phyloP scores from a whole-genome alignment of 2,888 invertebrate genomes.

The Philopedon plagiatum region DNA sequence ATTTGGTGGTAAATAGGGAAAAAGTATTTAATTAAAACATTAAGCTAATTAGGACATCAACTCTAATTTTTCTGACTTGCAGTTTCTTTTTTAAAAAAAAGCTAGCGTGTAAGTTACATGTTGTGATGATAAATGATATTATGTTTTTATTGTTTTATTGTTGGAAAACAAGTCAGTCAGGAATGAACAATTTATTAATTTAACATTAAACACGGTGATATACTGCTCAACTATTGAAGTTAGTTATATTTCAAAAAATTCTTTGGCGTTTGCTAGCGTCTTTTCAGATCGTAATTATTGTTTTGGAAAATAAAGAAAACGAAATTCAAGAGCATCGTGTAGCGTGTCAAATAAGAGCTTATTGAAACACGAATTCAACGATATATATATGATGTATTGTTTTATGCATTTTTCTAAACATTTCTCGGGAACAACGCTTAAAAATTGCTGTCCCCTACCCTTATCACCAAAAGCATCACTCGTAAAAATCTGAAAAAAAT shows the following conservation, averaged over 20 bases:
- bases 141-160: conserved; percentile 40
- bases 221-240: neutral
- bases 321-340: too few species aligned
- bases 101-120: conserved; percentile 31
- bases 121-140: conserved; percentile 37
- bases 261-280: too few species aligned
- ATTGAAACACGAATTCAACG: too few species aligned
- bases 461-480: too few species aligned
- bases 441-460: too few species aligned
- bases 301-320: too few species aligned
- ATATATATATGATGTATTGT: too few species aligned
- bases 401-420: too few species aligned
- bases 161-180: conserved; percentile 9
- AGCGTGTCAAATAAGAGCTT: too few species aligned
- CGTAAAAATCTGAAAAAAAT: too few species aligned
- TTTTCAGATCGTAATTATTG: too few species aligned
- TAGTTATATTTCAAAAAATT: neutral
- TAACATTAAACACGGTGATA: conserved; percentile 7
- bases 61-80: conserved; percentile 45
- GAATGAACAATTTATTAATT: conserved; percentile 32
- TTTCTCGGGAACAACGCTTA: too few species aligned
- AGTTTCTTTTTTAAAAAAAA: conserved; percentile 27
- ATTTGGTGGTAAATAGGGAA: conserved; percentile 42
- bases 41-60: conserved; percentile 46
- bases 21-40: conserved; percentile 47